Base-by-base conservation (phyloP, 2,113 vertebrate genomes). In the Galeopterus variegatus region DNA sequence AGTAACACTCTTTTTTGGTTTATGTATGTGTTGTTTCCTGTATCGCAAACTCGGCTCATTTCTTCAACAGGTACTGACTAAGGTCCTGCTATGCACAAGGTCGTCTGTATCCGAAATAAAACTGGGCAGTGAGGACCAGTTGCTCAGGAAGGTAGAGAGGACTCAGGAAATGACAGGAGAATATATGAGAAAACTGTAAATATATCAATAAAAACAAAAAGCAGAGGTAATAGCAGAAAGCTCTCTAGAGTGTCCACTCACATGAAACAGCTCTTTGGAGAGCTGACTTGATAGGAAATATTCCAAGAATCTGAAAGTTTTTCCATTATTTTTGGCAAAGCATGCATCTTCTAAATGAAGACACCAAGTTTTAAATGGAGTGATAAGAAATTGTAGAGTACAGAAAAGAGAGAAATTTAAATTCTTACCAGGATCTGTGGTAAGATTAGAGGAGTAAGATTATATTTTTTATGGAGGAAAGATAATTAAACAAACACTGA, bases 351-450 rank as follows among this genome's bases (percentile, higher is more conserved):
- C 60, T 79, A 24, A 69, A 80, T 95, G 45, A 83, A 88, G 67
- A 60, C 33, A 70, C 56, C 36, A 33, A 24, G 14, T 83, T 60
- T n/a, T 26, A 69, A 96, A 80, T 79, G 18, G 33, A 72, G 18
- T 48, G 56, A 76, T 81, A 60, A 86, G 73, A 97, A 92, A 54
- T n/a, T 80, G 36, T 52, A 83, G 81, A 76, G 24, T n/a, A 26
- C 31, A 86, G 45, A 87, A 79, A 94, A 41, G 36, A 95, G 36
- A 94, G 33, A 96, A 52, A 84, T 85, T n/a, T 77, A 69, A 94
- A 81, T 87, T 72, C 67, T 85, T 92, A 76, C 31, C 79, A 92
- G 70, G 18, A 72, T 88, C 48, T 76, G 19, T 13, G 52, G 52
- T 84, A 83, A 88, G 54, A 84, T 89, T 41, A 90, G 90, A 97